Conservation (phyloP, 2,113 vertebrate genomes). For the Ellobius talpinus region DNA sequence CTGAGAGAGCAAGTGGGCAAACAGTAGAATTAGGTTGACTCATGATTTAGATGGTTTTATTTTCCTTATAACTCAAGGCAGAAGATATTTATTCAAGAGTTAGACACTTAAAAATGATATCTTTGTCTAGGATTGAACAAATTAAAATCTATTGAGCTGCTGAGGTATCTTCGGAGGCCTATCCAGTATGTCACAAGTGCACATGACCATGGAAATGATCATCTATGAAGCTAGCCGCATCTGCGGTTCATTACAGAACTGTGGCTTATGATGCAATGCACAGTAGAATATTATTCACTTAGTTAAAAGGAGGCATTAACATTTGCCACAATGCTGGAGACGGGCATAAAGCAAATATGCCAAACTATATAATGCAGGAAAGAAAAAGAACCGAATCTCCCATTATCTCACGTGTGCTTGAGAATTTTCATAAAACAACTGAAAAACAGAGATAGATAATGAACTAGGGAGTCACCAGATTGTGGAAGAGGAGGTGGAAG, state of each 20-base stretch:
- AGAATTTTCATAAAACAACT: neutral
- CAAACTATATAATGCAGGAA: neutral
- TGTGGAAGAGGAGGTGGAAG: too few relatives aligned
- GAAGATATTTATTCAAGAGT: neutral
- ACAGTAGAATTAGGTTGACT: conserved; percentile 64
- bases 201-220: neutral
- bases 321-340: neutral
- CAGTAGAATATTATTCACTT: neutral
- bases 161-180: neutral
- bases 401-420: neutral
- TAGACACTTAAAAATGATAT: neutral
- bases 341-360: neutral
- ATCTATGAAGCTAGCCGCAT: neutral
- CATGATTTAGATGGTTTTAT: conserved; percentile 31
- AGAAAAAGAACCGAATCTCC: neutral
- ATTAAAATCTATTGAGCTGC: neutral
- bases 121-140: neutral
- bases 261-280: too few relatives aligned
- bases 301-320: neutral
- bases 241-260: neutral
- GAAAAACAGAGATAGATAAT: neutral
- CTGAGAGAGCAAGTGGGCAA: neutral
- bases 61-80: conserved; percentile 38
- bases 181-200: neutral
- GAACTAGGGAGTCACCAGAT: neutral